Percentiles rank a stretch among this genome's conserved stretches.
Evolutionary conservation across 2,797 vertebrate species (phyloP).

Genomic region (Carapus acus): DNA sequence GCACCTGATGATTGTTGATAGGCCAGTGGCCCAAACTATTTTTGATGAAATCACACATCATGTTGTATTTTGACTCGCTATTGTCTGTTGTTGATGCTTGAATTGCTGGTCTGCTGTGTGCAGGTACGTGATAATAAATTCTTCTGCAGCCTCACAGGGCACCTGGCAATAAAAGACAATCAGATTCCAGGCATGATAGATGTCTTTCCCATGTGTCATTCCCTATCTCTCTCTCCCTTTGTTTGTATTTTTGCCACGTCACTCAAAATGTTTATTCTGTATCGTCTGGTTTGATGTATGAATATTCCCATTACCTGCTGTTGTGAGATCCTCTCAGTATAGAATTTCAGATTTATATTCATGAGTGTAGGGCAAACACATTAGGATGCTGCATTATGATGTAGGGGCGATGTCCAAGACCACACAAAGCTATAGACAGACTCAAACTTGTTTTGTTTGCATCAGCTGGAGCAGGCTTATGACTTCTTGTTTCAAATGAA

Average conservation of each 20-base stretch:
- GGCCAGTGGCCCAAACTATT: too few species aligned
- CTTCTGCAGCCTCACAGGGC: background rate
- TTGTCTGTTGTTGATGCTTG: too few species aligned
- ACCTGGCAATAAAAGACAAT: background rate
- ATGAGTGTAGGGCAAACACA: slow-evolving; percentile 32
- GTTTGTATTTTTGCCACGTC: background rate
- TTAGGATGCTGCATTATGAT: slow-evolving; percentile 48
- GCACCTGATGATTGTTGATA: too few species aligned
- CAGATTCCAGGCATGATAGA: background rate
- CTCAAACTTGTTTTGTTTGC: slow-evolving; percentile 52
- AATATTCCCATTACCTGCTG: slow-evolving; percentile 50
- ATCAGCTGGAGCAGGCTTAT: slow-evolving; percentile 47
- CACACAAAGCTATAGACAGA: slow-evolving; percentile 26
- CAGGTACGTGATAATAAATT: too few species aligned
- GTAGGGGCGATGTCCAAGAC: slow-evolving; percentile 40
- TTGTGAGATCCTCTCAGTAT: slow-evolving; percentile 35
- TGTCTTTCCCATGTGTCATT: slow-evolving; percentile 39
- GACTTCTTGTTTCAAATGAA: slow-evolving; percentile 35
- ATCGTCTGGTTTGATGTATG: slow-evolving; percentile 42
- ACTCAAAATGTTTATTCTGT: slow-evolving; percentile 41
- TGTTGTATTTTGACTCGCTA: too few species aligned
- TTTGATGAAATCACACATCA: too few species aligned
- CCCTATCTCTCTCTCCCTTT: slow-evolving; percentile 38
- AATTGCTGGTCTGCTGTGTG: too few species aligned
- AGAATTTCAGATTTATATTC: slow-evolving; percentile 51